Percentiles rank a stretch among this genome's conserved stretches.
Evolutionary conservation across 2,797 vertebrate species (phyloP).

Genomic region (Heteromormyrus szaboi): DNA sequence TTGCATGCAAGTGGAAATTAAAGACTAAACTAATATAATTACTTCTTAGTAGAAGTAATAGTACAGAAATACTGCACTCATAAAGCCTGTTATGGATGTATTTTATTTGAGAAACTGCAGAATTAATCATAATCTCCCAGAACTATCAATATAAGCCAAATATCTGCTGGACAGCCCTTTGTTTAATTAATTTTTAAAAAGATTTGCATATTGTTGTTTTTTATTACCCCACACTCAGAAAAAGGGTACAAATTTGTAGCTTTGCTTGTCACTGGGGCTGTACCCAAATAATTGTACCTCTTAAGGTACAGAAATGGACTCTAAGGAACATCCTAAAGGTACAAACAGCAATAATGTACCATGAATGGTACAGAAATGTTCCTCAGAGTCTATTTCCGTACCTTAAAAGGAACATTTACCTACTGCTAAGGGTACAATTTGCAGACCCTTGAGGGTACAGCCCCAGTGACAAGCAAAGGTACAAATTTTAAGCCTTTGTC

Average conservation of each 20-base stretch:
- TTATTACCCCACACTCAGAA: neutral
- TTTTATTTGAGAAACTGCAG: neutral
- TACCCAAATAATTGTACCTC: too few relatives aligned
- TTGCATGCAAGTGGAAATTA: neutral
- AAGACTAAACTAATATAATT: neutral
- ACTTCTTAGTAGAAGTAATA: neutral
- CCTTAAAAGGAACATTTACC: neutral
- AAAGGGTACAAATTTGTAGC: neutral
- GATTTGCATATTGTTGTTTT: neutral
- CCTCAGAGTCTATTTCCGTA: neutral
- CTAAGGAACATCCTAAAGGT: too few relatives aligned
- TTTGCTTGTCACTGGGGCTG: too few relatives aligned
- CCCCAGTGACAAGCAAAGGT: neutral
- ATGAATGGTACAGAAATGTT: neutral
- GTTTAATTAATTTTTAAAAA: neutral
- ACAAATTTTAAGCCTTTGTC: neutral
- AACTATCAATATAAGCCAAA: neutral
- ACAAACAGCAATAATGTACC: too few relatives aligned
- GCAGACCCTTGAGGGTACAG: neutral
- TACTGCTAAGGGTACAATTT: neutral
- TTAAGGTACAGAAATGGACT: too few relatives aligned
- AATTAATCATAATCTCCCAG: neutral
- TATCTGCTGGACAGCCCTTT: neutral
- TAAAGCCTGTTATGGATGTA: neutral
- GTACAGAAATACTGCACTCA: neutral